Evolutionary conservation across 2,797 vertebrate genomes (phyloP).

Genomic region (Coccyzus lansbergi): DNA sequence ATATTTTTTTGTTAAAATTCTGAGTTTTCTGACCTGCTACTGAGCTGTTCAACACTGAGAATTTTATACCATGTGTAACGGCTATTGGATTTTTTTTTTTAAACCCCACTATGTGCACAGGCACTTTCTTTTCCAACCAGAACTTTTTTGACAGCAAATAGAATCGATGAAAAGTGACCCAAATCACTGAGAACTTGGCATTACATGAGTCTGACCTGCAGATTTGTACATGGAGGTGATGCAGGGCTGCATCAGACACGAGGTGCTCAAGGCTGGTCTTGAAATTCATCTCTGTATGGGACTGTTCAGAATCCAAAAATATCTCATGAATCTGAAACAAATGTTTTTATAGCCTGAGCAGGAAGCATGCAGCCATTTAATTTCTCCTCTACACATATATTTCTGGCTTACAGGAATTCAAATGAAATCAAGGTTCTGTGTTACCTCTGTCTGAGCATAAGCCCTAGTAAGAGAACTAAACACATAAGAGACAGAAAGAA

Average conservation of each 20-base stretch:
- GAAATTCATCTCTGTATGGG: not conserved
- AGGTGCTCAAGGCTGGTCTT: not conserved
- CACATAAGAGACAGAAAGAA: not conserved
- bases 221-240: not conserved
- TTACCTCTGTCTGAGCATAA: not conserved
- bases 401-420: not conserved
- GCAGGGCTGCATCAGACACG: too few relatives aligned
- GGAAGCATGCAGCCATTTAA: not conserved
- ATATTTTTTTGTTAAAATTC: not conserved
- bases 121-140: not conserved
- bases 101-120: not conserved
- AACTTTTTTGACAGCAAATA: not conserved
- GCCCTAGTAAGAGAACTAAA: not conserved
- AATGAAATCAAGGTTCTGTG: not conserved
- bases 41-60: not conserved
- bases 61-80: not conserved
- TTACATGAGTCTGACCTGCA: not conserved
- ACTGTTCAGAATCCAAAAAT: not conserved
- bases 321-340: not conserved
- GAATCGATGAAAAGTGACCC: not conserved
- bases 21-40: not conserved
- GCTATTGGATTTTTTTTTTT: not conserved
- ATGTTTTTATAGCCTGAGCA: not conserved
- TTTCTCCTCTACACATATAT: not conserved
- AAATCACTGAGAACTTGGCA: not conserved